Conservation (phyloP, 2,113 vertebrate species). For the Salminus brasiliensis region DNA sequence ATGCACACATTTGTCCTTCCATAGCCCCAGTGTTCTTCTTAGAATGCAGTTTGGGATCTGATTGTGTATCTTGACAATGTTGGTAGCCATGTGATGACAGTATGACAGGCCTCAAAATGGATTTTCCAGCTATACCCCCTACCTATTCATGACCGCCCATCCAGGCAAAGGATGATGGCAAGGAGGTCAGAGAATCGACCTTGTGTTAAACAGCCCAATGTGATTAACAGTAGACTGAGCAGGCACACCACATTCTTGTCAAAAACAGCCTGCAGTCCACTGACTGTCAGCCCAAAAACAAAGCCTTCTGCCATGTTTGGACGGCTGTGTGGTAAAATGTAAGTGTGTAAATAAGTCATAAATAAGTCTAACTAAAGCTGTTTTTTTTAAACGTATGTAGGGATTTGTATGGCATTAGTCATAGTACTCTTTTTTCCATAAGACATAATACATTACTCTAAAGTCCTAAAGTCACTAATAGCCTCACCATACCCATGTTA, state of each 20-base stretch:
- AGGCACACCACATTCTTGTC: background rate
- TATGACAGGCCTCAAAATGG: slow-evolving; percentile 5
- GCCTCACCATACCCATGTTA: slow-evolving; percentile 20
- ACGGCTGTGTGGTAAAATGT: background rate
- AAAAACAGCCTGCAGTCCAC: background rate
- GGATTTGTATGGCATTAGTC: background rate
- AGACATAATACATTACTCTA: slow-evolving; percentile 5
- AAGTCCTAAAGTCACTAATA: slow-evolving; percentile 11
- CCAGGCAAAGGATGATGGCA: slow-evolving; percentile 7
- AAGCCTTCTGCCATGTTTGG: background rate
- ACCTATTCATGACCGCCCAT: slow-evolving; percentile 7
- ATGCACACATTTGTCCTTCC: background rate
- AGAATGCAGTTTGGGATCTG: background rate
- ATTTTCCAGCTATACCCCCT: background rate
- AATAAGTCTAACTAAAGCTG: too few species aligned
- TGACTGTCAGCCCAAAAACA: background rate
- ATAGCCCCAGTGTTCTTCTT: background rate
- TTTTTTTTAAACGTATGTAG: background rate
- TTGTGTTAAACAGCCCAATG: slow-evolving; percentile 19
- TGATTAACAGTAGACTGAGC: slow-evolving; percentile 8
- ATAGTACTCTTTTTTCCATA: background rate
- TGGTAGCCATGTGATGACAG: background rate
- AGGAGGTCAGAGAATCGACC: slow-evolving; percentile 16
- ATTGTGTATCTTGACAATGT: background rate
- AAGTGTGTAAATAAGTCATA: background rate